phyloP scores from a whole-genome alignment of 2,113 vertebrate genomes.

The Siniperca knerii region DNA sequence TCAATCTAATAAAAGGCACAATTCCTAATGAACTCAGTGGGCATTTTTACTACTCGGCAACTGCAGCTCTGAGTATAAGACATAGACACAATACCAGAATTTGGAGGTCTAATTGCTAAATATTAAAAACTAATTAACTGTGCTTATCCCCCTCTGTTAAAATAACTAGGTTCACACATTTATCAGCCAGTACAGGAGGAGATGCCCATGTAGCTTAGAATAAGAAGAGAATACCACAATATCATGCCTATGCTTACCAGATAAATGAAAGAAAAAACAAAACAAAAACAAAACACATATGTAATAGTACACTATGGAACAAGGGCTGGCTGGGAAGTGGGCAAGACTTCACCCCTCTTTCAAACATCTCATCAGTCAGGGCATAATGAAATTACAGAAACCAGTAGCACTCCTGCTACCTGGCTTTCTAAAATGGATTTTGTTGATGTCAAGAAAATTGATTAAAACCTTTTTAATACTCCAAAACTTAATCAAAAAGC shows the following conservation, averaged over 20 bases:
- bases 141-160: not conserved
- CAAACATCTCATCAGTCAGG: slow-evolving; percentile 18
- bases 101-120: not conserved
- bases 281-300: not conserved
- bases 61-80: not conserved
- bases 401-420: not conserved
- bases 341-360: not conserved
- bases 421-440: not conserved
- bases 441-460: slow-evolving; percentile 9
- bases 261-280: not conserved
- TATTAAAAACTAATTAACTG: not conserved
- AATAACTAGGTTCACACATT: not conserved
- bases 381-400: slow-evolving; percentile 1
- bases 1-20: slow-evolving; percentile 40
- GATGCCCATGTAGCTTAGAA: not conserved
- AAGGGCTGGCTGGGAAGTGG: not conserved
- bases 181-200: not conserved
- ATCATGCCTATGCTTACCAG: not conserved
- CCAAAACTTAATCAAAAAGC: slow-evolving; percentile 10
- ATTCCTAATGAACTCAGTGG: slow-evolving; percentile 2
- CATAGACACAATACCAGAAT: not conserved
- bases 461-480: slow-evolving; percentile 20
- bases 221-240: not conserved
- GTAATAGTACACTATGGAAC: not conserved
- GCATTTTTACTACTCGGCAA: slow-evolving; percentile 6